Conservation (phyloP, 1,140 invertebrate species). For the Phortica variegata region DNA sequence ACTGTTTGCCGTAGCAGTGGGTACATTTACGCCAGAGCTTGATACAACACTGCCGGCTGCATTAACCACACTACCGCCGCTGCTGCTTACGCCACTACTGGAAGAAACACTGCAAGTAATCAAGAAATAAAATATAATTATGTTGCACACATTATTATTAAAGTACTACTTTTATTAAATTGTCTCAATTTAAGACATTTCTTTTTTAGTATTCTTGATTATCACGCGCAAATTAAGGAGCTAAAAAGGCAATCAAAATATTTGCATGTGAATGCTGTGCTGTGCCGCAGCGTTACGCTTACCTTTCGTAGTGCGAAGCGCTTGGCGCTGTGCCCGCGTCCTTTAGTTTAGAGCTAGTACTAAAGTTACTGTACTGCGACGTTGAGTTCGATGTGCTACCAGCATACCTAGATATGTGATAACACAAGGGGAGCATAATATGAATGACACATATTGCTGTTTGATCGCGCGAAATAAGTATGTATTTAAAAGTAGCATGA, state of each 20-base stretch:
- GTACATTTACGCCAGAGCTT: constrained; percentile 38
- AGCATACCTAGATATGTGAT: constrained; percentile 37
- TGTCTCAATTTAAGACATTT: too few relatives aligned
- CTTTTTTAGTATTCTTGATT: too few relatives aligned
- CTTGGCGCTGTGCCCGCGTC: constrained; percentile 39
- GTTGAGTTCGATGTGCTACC: constrained; percentile 48
- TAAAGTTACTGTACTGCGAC: constrained; percentile 56
- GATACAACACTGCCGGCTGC: constrained; percentile 31
- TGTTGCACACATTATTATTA: not conserved
- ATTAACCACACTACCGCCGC: constrained; percentile 50
- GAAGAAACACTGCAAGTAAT: constrained; percentile 43
- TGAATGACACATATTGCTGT: not conserved
- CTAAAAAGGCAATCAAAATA: too few relatives aligned
- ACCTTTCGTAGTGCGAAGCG: constrained; percentile 51
- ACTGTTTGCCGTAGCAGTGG: constrained; percentile 59
- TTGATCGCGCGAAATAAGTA: not conserved
- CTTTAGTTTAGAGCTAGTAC: constrained; percentile 52
- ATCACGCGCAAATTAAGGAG: too few relatives aligned
- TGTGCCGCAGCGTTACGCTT: constrained; percentile 16
- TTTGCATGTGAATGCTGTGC: not conserved
- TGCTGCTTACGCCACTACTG: constrained; percentile 62
- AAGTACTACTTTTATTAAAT: not conserved
- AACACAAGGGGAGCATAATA: not conserved
- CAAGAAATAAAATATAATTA: not conserved
- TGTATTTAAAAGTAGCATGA: not conserved